Evolutionary conservation across 2,113 vertebrate species (phyloP).

Genomic region (Motacilla tschutschensis): DNA sequence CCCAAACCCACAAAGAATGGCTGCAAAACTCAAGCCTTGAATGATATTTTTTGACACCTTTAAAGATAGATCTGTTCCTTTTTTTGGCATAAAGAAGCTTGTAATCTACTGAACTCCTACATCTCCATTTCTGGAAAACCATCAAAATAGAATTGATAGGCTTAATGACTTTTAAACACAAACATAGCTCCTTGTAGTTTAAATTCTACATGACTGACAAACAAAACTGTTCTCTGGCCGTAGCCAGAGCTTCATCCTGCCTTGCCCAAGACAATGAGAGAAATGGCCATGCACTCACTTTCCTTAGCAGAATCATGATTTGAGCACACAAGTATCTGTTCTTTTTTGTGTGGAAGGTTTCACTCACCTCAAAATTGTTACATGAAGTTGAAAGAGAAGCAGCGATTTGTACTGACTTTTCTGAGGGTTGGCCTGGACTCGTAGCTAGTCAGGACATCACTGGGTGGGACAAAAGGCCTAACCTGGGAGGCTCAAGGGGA

Average conservation of each 20-base stretch:
- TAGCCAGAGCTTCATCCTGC: background rate
- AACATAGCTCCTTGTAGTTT: background rate
- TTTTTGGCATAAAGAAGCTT: background rate
- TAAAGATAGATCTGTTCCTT: background rate
- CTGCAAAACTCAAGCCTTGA: background rate
- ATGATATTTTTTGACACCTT: background rate
- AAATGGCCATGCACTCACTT: background rate
- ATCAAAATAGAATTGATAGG: background rate
- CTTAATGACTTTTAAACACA: background rate
- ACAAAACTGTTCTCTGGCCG: background rate
- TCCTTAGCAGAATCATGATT: background rate
- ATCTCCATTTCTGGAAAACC: background rate
- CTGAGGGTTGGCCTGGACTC: background rate
- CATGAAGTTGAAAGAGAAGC: background rate
- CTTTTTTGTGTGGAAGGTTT: background rate
- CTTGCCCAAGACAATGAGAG: background rate
- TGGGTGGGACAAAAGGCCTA: background rate
- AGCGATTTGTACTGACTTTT: background rate
- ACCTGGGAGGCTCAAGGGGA: background rate
- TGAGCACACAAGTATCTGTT: background rate
- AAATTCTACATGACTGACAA: background rate
- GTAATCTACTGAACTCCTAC: background rate
- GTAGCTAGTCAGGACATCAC: background rate
- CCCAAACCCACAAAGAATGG: background rate
- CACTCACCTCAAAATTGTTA: background rate